These are phyloP conservation scores for Lamprotornis superbus DNA, from an alignment of 2,113 vertebrate genomes.

Conservation along the genomic window DNA sequence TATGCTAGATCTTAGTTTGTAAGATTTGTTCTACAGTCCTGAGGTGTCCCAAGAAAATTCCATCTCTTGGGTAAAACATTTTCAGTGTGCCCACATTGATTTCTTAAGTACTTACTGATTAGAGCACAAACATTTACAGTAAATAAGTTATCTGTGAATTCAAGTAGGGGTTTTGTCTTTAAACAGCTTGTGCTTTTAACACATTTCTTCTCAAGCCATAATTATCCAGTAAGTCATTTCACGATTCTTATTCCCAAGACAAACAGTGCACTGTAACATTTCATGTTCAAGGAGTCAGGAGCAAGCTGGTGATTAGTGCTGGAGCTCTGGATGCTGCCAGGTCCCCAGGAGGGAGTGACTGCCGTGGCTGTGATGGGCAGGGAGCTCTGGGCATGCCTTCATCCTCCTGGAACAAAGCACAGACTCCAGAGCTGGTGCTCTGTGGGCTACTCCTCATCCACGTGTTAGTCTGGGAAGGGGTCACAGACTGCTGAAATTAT, in stretches of 20 bases:
- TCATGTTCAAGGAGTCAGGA: neutral
- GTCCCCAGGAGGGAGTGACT: neutral
- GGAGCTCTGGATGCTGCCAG: neutral
- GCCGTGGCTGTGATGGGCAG: neutral
- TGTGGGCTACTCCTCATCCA: neutral
- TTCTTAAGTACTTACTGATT: neutral
- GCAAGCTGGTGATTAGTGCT: neutral
- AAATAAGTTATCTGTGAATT: slow-evolving; percentile 51
- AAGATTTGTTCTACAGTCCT: neutral
- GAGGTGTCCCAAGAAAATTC: neutral
- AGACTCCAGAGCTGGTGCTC: neutral
- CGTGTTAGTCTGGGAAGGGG: neutral
- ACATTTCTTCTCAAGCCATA: slow-evolving; percentile 30
- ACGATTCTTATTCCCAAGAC: neutral
- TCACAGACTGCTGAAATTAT: neutral
- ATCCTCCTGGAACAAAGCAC: neutral
- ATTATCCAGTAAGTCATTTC: slow-evolving; percentile 24
- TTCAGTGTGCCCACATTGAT: neutral
- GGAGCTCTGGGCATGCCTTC: neutral
- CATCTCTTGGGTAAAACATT: neutral
- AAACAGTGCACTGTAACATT: neutral
- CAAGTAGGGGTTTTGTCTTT: slow-evolving; percentile 30
- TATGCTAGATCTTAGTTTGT: neutral
- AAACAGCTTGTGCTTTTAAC: slow-evolving; percentile 46
- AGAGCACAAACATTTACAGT: slow-evolving; percentile 19